Conservation (phyloP, 2,888 invertebrate species). For the Eristalinus aeneus region DNA sequence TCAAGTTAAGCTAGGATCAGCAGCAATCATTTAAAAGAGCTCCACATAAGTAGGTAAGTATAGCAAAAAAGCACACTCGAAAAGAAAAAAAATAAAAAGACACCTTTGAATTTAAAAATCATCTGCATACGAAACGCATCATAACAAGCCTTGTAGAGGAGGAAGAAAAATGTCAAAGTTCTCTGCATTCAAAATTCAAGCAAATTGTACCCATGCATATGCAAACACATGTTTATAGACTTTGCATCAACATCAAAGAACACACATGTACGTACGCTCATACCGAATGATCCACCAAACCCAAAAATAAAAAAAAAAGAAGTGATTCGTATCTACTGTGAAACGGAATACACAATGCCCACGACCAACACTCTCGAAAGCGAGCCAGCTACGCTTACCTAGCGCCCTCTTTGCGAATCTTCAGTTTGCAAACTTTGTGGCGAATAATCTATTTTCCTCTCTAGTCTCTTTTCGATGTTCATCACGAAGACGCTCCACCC, state of each 20-base stretch:
- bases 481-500: conserved; percentile 18
- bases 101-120: neutral
- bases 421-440: conserved; percentile 58
- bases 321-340: conserved; percentile 26
- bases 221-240: neutral
- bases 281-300: conserved; percentile 24
- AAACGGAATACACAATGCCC: conserved; percentile 1
- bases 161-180: conserved; percentile 65
- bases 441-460: conserved; percentile 61
- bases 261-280: conserved; percentile 7
- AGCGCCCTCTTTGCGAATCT: conserved; percentile 45
- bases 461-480: conserved; percentile 34
- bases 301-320: conserved; percentile 9
- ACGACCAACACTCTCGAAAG: conserved; percentile 29
- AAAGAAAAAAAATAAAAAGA: neutral
- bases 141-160: conserved; percentile 16
- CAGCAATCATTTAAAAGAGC: no score
- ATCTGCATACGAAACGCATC: conserved; percentile 41
- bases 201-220: neutral
- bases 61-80: no score
- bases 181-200: conserved; percentile 31
- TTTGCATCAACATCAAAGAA: neutral
- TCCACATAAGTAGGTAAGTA: no score
- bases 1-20: no score
- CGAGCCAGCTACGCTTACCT: neutral